Percentiles rank a stretch among this genome's conserved stretches.
phyloP scores from a whole-genome alignment of 2,113 vertebrate species.

The Paracanthobrama guichenoti region DNA sequence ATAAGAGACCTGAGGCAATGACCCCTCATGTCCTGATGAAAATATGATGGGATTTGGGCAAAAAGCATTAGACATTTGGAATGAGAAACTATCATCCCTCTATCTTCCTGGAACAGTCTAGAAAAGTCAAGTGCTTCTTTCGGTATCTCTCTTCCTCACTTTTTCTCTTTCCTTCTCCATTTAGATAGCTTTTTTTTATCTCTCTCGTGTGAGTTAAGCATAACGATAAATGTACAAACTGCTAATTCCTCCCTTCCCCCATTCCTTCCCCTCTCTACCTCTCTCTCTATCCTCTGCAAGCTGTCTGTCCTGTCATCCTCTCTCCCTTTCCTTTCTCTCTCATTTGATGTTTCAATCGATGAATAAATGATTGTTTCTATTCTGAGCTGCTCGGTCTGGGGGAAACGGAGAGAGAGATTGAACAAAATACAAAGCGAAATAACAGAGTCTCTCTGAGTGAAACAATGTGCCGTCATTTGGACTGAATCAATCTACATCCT shows the following conservation, averaged over 20 bases:
- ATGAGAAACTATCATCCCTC: conserved; percentile 4
- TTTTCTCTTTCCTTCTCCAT: background rate
- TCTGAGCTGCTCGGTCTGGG: conserved; percentile 65
- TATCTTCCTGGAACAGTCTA: background rate
- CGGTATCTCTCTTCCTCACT: background rate
- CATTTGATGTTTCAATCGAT: conserved; percentile 78
- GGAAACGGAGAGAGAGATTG: conserved; percentile 31
- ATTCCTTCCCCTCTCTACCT: background rate
- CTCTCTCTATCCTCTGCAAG: conserved; percentile 18
- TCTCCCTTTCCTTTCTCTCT: conserved; percentile 56
- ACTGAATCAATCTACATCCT: conserved; percentile 31
- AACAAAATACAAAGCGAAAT: background rate
- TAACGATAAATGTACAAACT: conserved; percentile 4
- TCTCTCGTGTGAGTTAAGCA: background rate
- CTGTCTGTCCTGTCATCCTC: conserved; percentile 16
- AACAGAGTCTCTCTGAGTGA: background rate
- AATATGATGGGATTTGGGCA: conserved; percentile 16
- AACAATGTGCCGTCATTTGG: conserved; percentile 12
- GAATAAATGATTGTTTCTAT: conserved; percentile 80
- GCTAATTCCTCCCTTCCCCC: background rate
- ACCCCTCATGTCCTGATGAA: conserved; percentile 25
- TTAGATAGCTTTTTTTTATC: background rate
- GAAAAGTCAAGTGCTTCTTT: conserved; percentile 2
- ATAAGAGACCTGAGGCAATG: conserved; percentile 21
- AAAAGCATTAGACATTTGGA: background rate